Base-by-base conservation (phyloP, 2,113 vertebrate species). In the Oncorhynchus gorbuscha region DNA sequence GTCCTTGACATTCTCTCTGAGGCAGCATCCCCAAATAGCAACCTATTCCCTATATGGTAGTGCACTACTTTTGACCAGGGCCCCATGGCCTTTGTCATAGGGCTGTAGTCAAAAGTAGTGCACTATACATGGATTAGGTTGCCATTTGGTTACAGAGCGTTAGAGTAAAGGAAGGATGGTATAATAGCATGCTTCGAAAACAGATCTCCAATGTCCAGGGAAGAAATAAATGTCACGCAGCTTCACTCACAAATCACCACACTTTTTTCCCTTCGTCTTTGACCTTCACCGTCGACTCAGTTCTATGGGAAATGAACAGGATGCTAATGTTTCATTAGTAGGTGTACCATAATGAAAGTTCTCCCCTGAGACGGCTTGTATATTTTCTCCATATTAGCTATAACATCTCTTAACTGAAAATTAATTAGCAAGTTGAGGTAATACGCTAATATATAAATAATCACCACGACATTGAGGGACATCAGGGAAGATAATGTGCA, bases 1-100 rank as follows among this genome's bases (percentile, higher is more conserved):
- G 91, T 87, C 92, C 92, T 93, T 93, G 90, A 93, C 92, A 92
- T 93, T 93, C 89, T 86, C 88, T 85, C 88, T 85, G 85, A 84
- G 81, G 80, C 59, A 1, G 81, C 77, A 75, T 55, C 51, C 51
- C 51, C 51, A 55, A 16, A 16, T 55, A 3, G 16, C 13, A 55
- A 16, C 51, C 16, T 55, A 55, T 55, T 55, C 51, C 51, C 14
- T 55, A 18, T 18, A 16, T 45, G 1, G 2, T 55, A 55, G 51
- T 55, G 51, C 51, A 55, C 5, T 18, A 55, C 51, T 12, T 45
- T 18, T 18, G 16, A 55, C 14, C 51, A 55, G 16, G 51, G 51
- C 51, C 14, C 12, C 12, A 55, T 55, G 16, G 51, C 14, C 51
- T 14, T 55, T 55, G 51, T 1, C 51, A 55, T 45, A 12, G 39